These are phyloP conservation scores for Monopis laevigella DNA, from an alignment of 2,888 invertebrate species.

Conservation along the genomic window DNA sequence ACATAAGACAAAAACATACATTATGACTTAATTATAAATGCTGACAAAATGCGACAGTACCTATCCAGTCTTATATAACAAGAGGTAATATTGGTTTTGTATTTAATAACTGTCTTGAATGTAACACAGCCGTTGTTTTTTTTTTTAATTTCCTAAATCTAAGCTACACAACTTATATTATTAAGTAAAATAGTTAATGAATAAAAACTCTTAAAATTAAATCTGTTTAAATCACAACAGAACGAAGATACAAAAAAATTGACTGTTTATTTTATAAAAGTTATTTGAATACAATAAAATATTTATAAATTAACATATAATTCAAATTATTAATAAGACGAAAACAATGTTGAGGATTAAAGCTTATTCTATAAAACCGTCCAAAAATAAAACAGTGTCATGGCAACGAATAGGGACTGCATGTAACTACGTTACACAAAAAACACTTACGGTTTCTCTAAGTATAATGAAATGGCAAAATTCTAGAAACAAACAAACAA, in stretches of 20 bases:
- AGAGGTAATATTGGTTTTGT: conserved; percentile 59
- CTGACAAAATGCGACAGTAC: conserved; percentile 33
- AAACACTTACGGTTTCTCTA: too few relatives aligned
- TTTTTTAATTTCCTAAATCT: background rate
- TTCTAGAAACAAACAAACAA: background rate
- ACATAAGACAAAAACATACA: background rate
- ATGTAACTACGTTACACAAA: background rate
- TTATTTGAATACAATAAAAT: conserved; percentile 1
- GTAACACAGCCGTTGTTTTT: conserved; percentile 53
- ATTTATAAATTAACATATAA: conserved; percentile 3
- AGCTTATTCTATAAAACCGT: background rate
- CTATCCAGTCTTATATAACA: conserved; percentile 48
- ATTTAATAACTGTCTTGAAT: conserved; percentile 55
- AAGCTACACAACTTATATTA: too few relatives aligned
- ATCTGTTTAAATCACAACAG: conserved; percentile 1
- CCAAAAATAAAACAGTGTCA: conserved; percentile 17
- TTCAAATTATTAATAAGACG: conserved; percentile 3
- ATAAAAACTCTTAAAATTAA: background rate
- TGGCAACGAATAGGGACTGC: conserved; percentile 17
- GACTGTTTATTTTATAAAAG: too few relatives aligned
- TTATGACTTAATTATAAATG: conserved; percentile 17
- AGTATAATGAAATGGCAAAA: conserved; percentile 1
- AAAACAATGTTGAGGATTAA: background rate
- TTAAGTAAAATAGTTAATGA: background rate
- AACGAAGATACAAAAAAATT: conserved; percentile 2